Conservation (phyloP, 2,113 vertebrate genomes). For the Tonatia bakeri region DNA sequence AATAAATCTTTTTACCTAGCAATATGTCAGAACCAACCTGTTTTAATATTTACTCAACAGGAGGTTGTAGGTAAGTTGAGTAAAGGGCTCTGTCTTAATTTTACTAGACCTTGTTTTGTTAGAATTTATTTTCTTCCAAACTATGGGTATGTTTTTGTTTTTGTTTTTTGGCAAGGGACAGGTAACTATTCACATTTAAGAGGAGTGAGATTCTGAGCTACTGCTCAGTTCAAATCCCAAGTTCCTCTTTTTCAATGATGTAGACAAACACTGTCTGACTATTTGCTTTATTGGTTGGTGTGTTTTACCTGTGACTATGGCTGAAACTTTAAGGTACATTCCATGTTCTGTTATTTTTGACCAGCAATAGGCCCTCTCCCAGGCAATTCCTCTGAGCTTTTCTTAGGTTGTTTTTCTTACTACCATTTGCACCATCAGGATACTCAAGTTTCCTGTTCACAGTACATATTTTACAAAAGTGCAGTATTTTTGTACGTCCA, state of each 20-base stretch:
- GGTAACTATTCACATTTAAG: background rate
- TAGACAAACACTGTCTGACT: background rate
- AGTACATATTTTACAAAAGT: background rate
- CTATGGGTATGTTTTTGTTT: background rate
- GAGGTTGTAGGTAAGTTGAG: background rate
- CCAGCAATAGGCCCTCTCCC: background rate
- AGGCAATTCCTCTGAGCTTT: background rate
- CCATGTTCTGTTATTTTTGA: background rate
- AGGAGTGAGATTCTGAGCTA: background rate
- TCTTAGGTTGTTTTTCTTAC: constrained; percentile 7
- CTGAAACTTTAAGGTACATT: constrained; percentile 8
- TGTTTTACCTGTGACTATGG: background rate
- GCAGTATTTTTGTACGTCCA: background rate
- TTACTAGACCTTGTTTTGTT: background rate
- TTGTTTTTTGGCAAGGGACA: background rate
- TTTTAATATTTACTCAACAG: background rate
- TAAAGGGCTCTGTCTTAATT: background rate
- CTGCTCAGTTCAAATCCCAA: background rate
- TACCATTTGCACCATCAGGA: background rate
- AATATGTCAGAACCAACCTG: background rate
- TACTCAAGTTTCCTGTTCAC: background rate
- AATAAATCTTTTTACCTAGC: background rate
- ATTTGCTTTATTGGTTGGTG: background rate
- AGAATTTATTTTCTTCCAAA: constrained; percentile 25
- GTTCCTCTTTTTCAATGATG: background rate